A percentile compares a stretch with the other conserved stretches of the same genome.
phyloP scores from a whole-genome alignment of 2,113 vertebrate genomes.

The Siniperca chuatsi region DNA sequence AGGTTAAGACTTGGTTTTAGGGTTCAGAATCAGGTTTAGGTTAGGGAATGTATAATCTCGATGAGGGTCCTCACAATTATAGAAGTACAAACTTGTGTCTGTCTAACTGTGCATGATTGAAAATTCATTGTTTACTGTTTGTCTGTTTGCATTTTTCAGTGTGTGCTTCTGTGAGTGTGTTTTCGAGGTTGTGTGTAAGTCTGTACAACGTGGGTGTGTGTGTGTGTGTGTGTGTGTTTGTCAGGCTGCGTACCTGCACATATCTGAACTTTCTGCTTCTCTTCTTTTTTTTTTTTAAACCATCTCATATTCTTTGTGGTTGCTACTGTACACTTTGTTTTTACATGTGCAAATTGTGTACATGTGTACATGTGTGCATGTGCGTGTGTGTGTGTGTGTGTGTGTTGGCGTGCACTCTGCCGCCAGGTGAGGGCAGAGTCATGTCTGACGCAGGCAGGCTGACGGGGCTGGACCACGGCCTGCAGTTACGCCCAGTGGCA shows the following conservation, averaged over 20 bases:
- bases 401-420: constrained; percentile 10
- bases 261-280: constrained; percentile 27
- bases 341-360: not conserved
- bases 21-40: no score
- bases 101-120: no score
- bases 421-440: constrained; percentile 21
- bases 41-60: no score
- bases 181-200: not conserved
- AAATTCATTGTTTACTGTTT: not conserved
- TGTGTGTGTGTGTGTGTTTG: not conserved
- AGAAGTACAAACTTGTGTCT: no score
- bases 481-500: constrained; percentile 32
- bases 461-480: constrained; percentile 43
- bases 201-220: not conserved
- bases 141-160: not conserved
- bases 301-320: constrained; percentile 25
- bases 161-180: not conserved
- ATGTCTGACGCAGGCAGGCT: constrained; percentile 54
- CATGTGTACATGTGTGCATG: not conserved
- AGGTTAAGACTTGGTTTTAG: no score
- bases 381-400: constrained; percentile 13
- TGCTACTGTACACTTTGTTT: constrained; percentile 37
- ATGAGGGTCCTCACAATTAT: no score
- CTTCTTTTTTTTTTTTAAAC: constrained; percentile 29
- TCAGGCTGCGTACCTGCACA: not conserved